Evolutionary conservation across 30 jellyfish, hydroid and myxozoan genomes (phyloP).

Genomic region (Phacellophora camtschatica): DNA sequence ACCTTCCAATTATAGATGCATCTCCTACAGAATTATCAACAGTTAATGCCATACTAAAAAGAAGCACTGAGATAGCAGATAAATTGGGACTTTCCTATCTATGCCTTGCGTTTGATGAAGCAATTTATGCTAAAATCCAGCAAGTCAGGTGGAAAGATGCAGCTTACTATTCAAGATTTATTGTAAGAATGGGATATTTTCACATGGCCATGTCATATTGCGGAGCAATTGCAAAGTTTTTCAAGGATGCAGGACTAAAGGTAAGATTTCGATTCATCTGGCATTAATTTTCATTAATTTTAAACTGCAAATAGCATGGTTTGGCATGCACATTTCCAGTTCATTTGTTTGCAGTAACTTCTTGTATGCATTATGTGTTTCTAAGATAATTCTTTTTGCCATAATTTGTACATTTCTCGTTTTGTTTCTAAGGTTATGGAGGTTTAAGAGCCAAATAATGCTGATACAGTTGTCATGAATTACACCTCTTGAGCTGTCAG

Average conservation of each 20-base stretch:
- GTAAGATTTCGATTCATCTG: neutral
- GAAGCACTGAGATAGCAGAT: slow-evolving; percentile 22
- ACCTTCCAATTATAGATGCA: slow-evolving; percentile 56
- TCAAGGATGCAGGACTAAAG: slow-evolving; percentile 39
- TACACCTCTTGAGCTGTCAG: neutral
- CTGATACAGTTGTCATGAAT: neutral
- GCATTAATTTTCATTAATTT: neutral
- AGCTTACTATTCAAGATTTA: neutral
- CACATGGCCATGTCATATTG: slow-evolving; percentile 41
- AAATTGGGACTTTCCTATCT: neutral
- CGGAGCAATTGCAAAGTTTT: slow-evolving; percentile 1
- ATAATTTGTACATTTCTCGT: neutral
- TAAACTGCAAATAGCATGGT: neutral
- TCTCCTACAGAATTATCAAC: slow-evolving; percentile 38
- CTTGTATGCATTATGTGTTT: too few species aligned
- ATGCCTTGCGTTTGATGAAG: slow-evolving; percentile 37
- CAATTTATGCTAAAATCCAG: slow-evolving; percentile 41
- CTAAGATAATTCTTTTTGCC: neutral
- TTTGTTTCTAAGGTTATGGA: neutral
- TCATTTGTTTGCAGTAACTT: too few species aligned
- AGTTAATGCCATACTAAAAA: slow-evolving; percentile 2
- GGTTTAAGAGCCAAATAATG: neutral
- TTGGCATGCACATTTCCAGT: neutral
- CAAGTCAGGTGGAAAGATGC: slow-evolving; percentile 43
- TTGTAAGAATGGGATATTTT: slow-evolving; percentile 19